These are phyloP conservation scores for Chionodraco myersi DNA, from an alignment of 2,113 vertebrate species.

Conservation along the genomic window DNA sequence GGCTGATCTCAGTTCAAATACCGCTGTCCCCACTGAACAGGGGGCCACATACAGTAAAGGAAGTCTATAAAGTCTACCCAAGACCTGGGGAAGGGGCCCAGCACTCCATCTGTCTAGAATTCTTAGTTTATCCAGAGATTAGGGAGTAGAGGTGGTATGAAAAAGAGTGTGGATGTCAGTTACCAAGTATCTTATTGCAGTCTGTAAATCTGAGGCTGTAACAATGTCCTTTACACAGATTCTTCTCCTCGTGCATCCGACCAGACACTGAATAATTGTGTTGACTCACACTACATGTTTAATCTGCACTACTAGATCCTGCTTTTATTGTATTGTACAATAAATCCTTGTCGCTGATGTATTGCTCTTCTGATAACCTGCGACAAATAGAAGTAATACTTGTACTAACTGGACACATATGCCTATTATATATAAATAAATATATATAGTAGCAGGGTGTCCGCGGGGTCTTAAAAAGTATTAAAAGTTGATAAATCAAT, in stretches of 20 bases:
- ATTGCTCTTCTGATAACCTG: no score
- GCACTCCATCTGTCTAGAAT: background rate
- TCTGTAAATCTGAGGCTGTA: background rate
- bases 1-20: slow-evolving; percentile 40
- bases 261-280: background rate
- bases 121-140: background rate
- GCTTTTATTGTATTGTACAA: no score
- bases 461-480: no score
- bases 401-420: no score
- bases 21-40: slow-evolving; percentile 22
- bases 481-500: no score
- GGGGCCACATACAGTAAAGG: slow-evolving; percentile 31
- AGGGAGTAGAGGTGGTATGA: background rate
- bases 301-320: no score
- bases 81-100: background rate
- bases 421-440: no score
- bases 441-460: no score
- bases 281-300: background rate
- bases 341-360: no score
- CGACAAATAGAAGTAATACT: no score
- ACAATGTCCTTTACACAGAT: no score
- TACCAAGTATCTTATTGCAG: background rate
- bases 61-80: slow-evolving; percentile 26
- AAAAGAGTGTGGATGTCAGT: background rate
- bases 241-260: no score